Percentiles rank a stretch among this genome's conserved stretches.
phyloP scores from a whole-genome alignment of 2,888 invertebrate genomes.

The Chelonus formosanus region DNA sequence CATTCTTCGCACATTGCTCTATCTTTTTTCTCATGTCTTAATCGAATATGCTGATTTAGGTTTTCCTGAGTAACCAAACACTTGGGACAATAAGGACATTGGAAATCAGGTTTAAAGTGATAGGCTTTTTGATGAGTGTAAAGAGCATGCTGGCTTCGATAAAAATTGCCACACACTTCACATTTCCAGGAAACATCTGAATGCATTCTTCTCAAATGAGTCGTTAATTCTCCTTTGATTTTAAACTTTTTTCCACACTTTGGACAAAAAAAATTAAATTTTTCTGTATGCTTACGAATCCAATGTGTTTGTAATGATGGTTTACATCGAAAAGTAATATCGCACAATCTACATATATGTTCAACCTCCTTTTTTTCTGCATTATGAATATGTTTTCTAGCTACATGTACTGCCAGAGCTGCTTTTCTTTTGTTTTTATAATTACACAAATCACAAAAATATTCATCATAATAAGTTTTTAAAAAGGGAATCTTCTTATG shows the following conservation, averaged over 20 bases:
- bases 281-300: constrained; percentile 51
- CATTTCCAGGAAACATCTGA: constrained; percentile 55
- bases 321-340: constrained; percentile 28
- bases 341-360: too few relatives aligned
- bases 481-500: too few relatives aligned
- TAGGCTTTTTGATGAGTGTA: constrained; percentile 58
- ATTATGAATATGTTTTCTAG: too few relatives aligned
- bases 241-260: constrained; percentile 56
- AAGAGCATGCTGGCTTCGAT: constrained; percentile 55
- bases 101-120: constrained; percentile 55
- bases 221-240: constrained; percentile 58
- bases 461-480: too few relatives aligned
- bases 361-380: too few relatives aligned
- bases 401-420: too few relatives aligned
- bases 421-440: too few relatives aligned
- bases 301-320: constrained; percentile 54
- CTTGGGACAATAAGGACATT: constrained; percentile 53
- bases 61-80: constrained; percentile 55
- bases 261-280: constrained; percentile 53
- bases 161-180: constrained; percentile 58
- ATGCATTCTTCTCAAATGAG: constrained; percentile 57
- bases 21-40: constrained; percentile 27
- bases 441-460: too few relatives aligned
- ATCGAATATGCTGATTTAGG: constrained; percentile 48
- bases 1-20: constrained; percentile 45